Conservation (phyloP, 2,113 vertebrate genomes). For the Hystrix cristata region DNA sequence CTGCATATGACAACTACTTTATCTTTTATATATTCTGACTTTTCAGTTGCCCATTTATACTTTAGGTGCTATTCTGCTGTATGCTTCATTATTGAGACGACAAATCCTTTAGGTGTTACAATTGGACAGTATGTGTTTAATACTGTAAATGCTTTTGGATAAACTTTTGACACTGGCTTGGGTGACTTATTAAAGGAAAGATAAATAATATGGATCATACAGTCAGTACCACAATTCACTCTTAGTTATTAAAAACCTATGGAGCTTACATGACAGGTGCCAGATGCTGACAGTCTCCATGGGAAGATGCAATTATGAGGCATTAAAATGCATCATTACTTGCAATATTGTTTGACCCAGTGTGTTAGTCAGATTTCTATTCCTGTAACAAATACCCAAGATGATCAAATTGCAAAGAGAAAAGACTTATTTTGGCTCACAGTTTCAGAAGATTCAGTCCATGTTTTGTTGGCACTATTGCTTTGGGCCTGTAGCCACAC, state of each 20-base stretch:
- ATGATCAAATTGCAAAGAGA: neutral
- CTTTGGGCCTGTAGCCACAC: neutral
- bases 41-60: neutral
- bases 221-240: neutral
- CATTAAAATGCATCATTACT: neutral
- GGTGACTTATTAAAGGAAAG: neutral
- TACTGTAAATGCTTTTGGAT: neutral
- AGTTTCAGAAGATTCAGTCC: neutral
- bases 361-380: neutral
- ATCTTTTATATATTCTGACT: neutral
- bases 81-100: neutral
- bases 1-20: neutral
- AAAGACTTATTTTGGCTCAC: neutral
- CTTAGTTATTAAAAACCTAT: slow-evolving; percentile 43
- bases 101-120: neutral
- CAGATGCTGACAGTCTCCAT: neutral
- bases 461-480: neutral
- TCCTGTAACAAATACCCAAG: neutral
- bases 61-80: neutral
- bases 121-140: neutral
- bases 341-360: neutral
- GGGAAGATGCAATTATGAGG: neutral
- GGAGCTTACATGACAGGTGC: neutral
- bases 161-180: neutral
- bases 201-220: neutral